Base-by-base conservation (phyloP, 2,888 invertebrate genomes). In the Tuta absoluta region DNA sequence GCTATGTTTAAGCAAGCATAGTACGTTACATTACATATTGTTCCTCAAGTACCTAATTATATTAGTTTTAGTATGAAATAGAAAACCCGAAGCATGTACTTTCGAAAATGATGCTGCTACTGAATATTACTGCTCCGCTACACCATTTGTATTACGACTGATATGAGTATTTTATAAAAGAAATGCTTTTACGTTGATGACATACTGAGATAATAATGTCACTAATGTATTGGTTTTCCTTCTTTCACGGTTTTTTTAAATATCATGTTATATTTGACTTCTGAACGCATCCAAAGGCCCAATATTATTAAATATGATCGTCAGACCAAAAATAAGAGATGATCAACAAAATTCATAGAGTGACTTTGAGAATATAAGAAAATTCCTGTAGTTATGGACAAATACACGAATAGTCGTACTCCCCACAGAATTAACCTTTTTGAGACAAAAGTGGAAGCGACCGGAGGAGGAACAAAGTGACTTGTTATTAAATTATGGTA, bases 401-500 rank as follows among this genome's bases (percentile, higher is more conserved):
- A 56, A 33, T 33, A 33, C 17, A 56, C 60, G 21, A 62, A 62
- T 53, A 17, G 53, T 38, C 14, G 51, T 53, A 62, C n/a, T 53
- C 53, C 62, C 53, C 10, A 23, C 17, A 38, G 53, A 53, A 53
- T 53, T 23, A 12, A 53, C 53, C 45, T 24, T n/a, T 33, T 11
- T 17, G 12, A 19, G 28, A 38, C 45, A 51, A 63, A 38, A 66
- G 61, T 62, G 60, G 60, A 57, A 23, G 28, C 57, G 38, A 38
- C 60, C 14, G 24, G 53, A 33, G 58, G 59, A 19, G 37, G 62
- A 67, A 64, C 57, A 56, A 61, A 64, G 63, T 65, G 63, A 63
- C 63, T 63, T 49, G 61, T 61, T 65, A 65, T 64, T 63, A 67
- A 64, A 63, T 67, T 67, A 67, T 67, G 65, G 63, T 66, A 67